Conservation (phyloP, 37 sponge, comb jelly and placozoan species). For the Chondrilla cf. caribensis region DNA sequence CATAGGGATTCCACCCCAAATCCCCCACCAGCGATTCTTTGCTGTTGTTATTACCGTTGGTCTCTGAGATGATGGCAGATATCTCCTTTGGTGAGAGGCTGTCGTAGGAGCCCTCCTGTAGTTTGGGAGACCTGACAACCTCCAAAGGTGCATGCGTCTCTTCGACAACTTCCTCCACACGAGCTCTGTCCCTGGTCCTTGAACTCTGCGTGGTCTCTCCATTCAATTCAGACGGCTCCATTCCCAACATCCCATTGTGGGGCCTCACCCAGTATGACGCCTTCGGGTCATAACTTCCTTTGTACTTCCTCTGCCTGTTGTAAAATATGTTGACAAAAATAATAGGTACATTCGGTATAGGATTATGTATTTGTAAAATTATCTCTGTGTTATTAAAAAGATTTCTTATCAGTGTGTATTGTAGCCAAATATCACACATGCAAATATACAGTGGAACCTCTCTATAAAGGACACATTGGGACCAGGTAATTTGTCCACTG, state of each 20-base stretch:
- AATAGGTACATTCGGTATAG: no score
- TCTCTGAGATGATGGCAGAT: not conserved
- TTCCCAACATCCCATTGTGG: not conserved
- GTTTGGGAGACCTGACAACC: not conserved
- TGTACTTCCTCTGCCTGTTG: conserved; percentile 1
- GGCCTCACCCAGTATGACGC: not conserved
- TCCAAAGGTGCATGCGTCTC: not conserved
- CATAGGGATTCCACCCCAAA: not conserved
- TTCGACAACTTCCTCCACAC: not conserved
- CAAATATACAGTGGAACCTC: no score
- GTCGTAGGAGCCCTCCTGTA: not conserved
- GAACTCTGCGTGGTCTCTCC: not conserved
- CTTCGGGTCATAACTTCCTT: not conserved
- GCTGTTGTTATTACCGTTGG: not conserved
- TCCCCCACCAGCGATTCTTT: not conserved
- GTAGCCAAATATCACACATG: no score
- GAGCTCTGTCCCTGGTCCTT: not conserved
- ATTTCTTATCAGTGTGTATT: no score
- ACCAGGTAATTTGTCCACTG: no score
- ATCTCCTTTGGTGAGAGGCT: conserved; percentile 17
- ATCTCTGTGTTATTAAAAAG: no score
- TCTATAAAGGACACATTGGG: no score
- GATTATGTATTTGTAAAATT: no score
- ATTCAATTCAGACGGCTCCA: not conserved
- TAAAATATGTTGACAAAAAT: no score